A percentile compares a stretch with the other conserved stretches of the same genome.
Evolutionary conservation across 2,113 vertebrate genomes (phyloP).

Genomic region (Sinocyclocheilus anshuiensis): DNA sequence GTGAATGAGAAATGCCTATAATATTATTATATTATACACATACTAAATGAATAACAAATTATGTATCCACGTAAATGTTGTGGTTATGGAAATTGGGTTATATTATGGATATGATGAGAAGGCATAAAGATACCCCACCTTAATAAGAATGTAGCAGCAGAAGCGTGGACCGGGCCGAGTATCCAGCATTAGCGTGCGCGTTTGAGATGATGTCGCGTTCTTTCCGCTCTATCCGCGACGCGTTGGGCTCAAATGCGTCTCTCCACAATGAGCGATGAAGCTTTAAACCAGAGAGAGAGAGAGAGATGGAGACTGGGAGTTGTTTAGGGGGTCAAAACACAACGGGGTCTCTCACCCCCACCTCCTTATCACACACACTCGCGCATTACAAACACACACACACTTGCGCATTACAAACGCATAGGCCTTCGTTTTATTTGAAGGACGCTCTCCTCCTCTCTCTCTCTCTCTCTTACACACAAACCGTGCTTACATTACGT

Average conservation of each 20-base stretch:
- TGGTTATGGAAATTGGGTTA: neutral
- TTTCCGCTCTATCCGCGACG: constrained; percentile 55
- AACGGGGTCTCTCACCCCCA: constrained; percentile 72
- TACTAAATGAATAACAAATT: neutral
- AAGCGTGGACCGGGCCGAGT: constrained; percentile 25
- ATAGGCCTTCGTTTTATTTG: constrained; percentile 63
- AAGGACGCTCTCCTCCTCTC: neutral
- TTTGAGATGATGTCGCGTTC: constrained; percentile 49
- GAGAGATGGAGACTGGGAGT: constrained; percentile 67
- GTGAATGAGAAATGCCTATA: neutral
- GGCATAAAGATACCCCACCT: constrained; percentile 31
- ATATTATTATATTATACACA: neutral
- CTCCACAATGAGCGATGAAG: constrained; percentile 41
- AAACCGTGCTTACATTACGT: neutral
- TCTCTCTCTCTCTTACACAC: neutral
- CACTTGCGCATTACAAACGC: constrained; percentile 63
- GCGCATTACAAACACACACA: constrained; percentile 60
- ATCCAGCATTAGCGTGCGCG: constrained; percentile 29
- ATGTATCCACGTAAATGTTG: neutral
- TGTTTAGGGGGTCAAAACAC: constrained; percentile 81
- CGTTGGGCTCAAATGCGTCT: constrained; percentile 53
- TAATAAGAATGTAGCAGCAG: neutral
- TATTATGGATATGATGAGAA: constrained; percentile 11
- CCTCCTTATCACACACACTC: constrained; percentile 66
- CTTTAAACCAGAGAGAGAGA: constrained; percentile 55